phyloP scores from a whole-genome alignment of 2,888 invertebrate species.

The Athalia rosae region DNA sequence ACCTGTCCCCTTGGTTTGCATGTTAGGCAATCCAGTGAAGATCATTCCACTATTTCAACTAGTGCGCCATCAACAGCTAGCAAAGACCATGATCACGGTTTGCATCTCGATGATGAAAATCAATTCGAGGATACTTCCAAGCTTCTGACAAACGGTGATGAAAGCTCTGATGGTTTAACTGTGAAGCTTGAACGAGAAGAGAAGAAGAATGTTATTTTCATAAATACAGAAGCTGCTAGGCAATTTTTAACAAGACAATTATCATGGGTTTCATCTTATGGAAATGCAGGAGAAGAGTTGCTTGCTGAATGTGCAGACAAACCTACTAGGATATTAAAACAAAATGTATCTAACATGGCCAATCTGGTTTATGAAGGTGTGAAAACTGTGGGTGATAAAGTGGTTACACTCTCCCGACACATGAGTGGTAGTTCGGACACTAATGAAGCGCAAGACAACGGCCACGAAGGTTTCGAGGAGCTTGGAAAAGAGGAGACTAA shows the following conservation, averaged over 20 bases:
- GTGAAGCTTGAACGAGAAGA: conserved; percentile 63
- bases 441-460: conserved; percentile 75
- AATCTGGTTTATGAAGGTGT: conserved; percentile 85
- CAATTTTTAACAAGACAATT: conserved; percentile 85
- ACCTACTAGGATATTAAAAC: conserved; percentile 80
- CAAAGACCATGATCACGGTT: conserved; percentile 74
- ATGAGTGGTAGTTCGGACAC: conserved; percentile 84
- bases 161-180: conserved; percentile 46
- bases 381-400: conserved; percentile 84
- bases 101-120: conserved; percentile 50
- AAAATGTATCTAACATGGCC: conserved; percentile 84
- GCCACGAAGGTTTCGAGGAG: conserved; percentile 74
- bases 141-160: conserved; percentile 53
- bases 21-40: conserved; percentile 78
- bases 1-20: conserved; percentile 80
- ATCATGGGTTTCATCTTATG: conserved; percentile 80
- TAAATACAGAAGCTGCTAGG: conserved; percentile 86
- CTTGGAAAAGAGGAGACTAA: conserved; percentile 65
- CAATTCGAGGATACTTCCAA: not conserved
- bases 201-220: conserved; percentile 81
- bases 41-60: conserved; percentile 76
- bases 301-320: conserved; percentile 81
- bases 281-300: conserved; percentile 80
- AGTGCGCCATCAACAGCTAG: conserved; percentile 73
- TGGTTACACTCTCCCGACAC: conserved; percentile 83